Evolutionary conservation across 1,140 invertebrate genomes (phyloP).

Genomic region (Eupristina koningsbergeri): DNA sequence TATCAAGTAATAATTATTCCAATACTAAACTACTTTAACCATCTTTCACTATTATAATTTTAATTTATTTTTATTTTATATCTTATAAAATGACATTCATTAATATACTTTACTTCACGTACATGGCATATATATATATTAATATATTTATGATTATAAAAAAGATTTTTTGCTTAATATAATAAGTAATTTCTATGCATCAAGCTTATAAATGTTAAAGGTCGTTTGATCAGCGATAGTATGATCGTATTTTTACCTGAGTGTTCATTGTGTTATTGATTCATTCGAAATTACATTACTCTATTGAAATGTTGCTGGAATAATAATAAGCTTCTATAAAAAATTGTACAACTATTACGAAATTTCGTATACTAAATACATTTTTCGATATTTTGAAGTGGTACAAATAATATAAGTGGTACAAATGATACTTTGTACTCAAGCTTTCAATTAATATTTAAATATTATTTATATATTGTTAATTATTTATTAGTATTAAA

Average conservation of each 20-base stretch:
- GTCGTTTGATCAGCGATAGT: slow-evolving; percentile 45
- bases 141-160: background rate
- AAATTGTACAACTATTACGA: background rate
- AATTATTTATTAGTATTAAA: slow-evolving; percentile 3
- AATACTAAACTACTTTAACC: no score
- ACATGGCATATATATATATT: background rate
- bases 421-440: slow-evolving; percentile 9
- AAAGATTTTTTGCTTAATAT: slow-evolving; percentile 14
- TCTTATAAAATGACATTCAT: background rate
- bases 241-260: slow-evolving; percentile 54
- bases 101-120: background rate
- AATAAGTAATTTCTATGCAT: slow-evolving; percentile 19
- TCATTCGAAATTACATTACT: slow-evolving; percentile 35
- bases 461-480: slow-evolving; percentile 14
- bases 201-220: slow-evolving; percentile 40
- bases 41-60: background rate
- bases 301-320: slow-evolving; percentile 14
- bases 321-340: slow-evolving; percentile 13
- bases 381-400: background rate
- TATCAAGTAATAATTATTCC: no score
- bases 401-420: slow-evolving; percentile 11
- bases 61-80: background rate
- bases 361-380: slow-evolving; percentile 23
- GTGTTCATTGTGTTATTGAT: slow-evolving; percentile 52
- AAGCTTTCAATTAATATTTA: no score